These are phyloP conservation scores for Myotis brandtii DNA, from an alignment of 2,113 vertebrate genomes.

Conservation along the genomic window DNA sequence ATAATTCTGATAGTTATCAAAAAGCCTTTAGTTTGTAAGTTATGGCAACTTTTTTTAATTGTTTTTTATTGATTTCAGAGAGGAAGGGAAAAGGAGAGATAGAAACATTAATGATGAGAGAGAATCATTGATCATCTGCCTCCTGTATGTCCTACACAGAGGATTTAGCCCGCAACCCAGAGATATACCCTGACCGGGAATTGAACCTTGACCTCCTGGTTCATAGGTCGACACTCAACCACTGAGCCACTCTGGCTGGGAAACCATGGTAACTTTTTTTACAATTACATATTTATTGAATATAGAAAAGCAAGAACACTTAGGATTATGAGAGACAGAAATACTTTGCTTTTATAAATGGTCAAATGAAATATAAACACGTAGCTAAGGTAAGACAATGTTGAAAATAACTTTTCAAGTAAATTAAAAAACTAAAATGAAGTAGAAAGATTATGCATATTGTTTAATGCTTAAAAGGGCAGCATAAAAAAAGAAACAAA, in stretches of 20 bases:
- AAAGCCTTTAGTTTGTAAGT: neutral
- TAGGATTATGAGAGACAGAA: neutral
- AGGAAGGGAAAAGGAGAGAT: no score
- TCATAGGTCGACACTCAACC: no score
- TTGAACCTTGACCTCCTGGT: no score
- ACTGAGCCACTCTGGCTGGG: no score
- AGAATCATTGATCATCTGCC: no score
- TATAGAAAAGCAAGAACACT: neutral
- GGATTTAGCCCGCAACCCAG: no score
- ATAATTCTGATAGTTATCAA: neutral
- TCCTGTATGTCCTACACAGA: no score
- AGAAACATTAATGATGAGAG: no score
- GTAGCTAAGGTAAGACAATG: neutral
- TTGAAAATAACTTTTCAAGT: slow-evolving; percentile 21
- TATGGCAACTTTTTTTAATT: neutral
- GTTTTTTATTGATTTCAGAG: no score
- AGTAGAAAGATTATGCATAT: neutral
- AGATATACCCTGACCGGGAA: no score
- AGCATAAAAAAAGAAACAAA: neutral
- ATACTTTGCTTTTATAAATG: neutral
- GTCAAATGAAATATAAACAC: neutral
- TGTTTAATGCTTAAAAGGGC: neutral
- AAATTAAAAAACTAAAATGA: neutral
- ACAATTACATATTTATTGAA: neutral
- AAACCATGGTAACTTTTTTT: no score